Evolutionary conservation across 2,888 invertebrate species (phyloP).

Genomic region (Microchrysa polita): DNA sequence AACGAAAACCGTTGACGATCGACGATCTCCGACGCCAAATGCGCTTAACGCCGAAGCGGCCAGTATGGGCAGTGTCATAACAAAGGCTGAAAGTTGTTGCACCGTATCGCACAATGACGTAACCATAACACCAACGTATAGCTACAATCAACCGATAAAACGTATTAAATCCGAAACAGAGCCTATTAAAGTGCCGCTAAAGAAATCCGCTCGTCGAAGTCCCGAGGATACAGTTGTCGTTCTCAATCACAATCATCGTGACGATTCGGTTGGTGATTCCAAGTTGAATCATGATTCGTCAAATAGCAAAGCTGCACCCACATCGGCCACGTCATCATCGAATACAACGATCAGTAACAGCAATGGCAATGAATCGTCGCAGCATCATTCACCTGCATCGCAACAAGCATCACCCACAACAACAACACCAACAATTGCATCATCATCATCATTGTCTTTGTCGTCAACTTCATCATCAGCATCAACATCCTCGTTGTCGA

Average conservation of each 20-base stretch:
- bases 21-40: constrained; percentile 20
- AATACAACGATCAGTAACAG: neutral
- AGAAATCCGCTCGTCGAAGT: constrained; percentile 57
- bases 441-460: constrained; percentile 47
- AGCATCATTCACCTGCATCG: constrained; percentile 27
- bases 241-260: constrained; percentile 51
- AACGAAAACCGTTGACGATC: neutral
- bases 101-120: constrained; percentile 39
- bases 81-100: constrained; percentile 50
- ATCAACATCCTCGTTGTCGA: neutral
- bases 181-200: constrained; percentile 56
- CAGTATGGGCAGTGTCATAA: constrained; percentile 53
- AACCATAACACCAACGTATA: constrained; percentile 27
- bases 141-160: constrained; percentile 33
- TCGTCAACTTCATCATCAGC: constrained; percentile 53
- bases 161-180: constrained; percentile 52
- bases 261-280: constrained; percentile 46
- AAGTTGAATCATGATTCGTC: constrained; percentile 37
- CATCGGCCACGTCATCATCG: neutral
- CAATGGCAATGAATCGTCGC: neutral
- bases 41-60: neutral
- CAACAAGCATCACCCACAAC: constrained; percentile 34
- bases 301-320: constrained; percentile 25
- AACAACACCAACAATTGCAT: constrained; percentile 7
- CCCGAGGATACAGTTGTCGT: constrained; percentile 55